phyloP scores from a whole-genome alignment of 92 coral and sea anemone species.

The Bergia sp. region DNA sequence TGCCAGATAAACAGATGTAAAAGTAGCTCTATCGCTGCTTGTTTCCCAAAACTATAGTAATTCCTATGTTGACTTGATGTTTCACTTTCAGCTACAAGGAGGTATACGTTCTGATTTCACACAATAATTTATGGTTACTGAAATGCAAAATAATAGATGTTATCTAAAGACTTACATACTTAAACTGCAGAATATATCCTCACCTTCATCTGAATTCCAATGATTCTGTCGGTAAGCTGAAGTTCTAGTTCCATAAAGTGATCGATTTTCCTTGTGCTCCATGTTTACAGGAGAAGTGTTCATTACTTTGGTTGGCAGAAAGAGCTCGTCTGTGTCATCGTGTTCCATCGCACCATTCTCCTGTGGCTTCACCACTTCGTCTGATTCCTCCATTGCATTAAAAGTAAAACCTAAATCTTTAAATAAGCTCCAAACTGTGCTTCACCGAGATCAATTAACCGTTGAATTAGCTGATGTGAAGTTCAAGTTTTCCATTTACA shows the following conservation, averaged over 20 bases:
- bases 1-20: too few species aligned
- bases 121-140: too few species aligned
- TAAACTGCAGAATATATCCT: neutral
- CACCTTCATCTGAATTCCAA: slow-evolving; percentile 78
- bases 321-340: slow-evolving; percentile 27
- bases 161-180: neutral
- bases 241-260: slow-evolving; percentile 14
- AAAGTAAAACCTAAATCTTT: neutral
- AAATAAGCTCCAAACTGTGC: neutral
- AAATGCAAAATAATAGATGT: too few species aligned
- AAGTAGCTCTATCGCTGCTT: too few species aligned
- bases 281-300: slow-evolving; percentile 9
- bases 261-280: slow-evolving; percentile 14
- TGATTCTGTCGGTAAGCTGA: slow-evolving; percentile 48
- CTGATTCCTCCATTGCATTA: slow-evolving; percentile 33
- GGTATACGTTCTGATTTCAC: too few species aligned
- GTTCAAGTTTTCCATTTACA: neutral
- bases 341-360: slow-evolving; percentile 14
- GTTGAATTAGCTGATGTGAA: neutral
- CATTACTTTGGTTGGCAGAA: neutral
- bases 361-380: neutral
- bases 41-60: too few species aligned
- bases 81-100: too few species aligned
- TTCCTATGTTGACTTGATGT: too few species aligned
- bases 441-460: neutral